Evolutionary conservation across 2,113 vertebrate genomes (phyloP), one percentile per base, ranked within the genome.

Genomic region (Bos javanicus): DNA sequence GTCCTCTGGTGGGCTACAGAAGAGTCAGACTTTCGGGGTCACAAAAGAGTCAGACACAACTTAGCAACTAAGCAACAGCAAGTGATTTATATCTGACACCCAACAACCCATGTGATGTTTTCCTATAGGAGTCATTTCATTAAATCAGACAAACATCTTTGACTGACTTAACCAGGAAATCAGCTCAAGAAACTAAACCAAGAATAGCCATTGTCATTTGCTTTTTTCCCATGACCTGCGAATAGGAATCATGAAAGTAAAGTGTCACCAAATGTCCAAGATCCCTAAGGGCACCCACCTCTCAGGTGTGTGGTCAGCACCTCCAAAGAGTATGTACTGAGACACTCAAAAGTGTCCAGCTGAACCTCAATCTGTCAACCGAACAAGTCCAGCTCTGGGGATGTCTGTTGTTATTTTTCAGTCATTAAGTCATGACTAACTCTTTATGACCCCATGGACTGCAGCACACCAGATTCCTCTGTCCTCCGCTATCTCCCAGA

Each of bases 121-220:
- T 33, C 6, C 26, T 48, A 19, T 57, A 52, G 30, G 28, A 64
- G 74, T 52, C 10, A 96, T 91, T 96, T 90, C 97, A 93, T 98
- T 97, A 89, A 98, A 83, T 87, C 62, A 52, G 94, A 97, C 92
- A 96, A 30, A 60, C 48, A 92, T 91, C 87, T 83, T 97, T 92
- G 62, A 87, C 2, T 16, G 89, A 83, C 92, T 60, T 97, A 96
- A 54, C 71, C 59, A 95, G 89, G 88, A 94, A 93, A 94, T 60
- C 95, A 96, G 59, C 33, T 90, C 71, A 64, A 92, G 94, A 97
- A 94, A 95, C 71, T 57, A 74, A 36, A 0, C 0, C 28, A 60
- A 67, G 33, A 16, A 81, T 59, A 64, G 12, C 7, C 56, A 59
- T 5, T 46, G 5, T n/a, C 78, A 10, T 57, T 71, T 88, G 6